These are phyloP conservation scores for Bovichtus variegatus DNA, from an alignment of 2,797 vertebrate species.

Conservation along the genomic window DNA sequence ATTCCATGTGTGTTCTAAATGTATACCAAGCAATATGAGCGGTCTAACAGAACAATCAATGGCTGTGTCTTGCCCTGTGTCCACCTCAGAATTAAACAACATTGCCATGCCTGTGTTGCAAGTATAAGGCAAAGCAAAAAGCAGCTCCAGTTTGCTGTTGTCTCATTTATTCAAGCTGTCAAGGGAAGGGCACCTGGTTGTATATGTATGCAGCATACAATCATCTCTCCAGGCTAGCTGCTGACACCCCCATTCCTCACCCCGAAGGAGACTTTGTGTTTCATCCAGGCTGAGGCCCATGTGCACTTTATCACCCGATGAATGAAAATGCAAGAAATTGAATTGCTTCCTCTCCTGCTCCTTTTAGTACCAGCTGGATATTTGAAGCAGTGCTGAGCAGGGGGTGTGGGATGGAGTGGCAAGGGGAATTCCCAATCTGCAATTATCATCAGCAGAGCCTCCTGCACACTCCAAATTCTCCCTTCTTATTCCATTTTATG, in stretches of 20 bases:
- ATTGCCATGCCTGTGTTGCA: constrained; percentile 64
- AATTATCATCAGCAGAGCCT: constrained; percentile 64
- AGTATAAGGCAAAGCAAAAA: constrained; percentile 68
- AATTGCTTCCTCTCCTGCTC: neutral
- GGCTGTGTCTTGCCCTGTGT: constrained; percentile 55
- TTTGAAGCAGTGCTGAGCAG: neutral
- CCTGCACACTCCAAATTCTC: constrained; percentile 26
- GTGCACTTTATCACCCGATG: constrained; percentile 13
- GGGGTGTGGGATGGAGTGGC: neutral
- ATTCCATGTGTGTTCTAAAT: constrained; percentile 68
- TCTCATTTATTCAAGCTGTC: constrained; percentile 45
- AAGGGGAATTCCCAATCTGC: constrained; percentile 55
- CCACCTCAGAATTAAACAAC: constrained; percentile 54
- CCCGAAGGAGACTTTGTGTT: constrained; percentile 9
- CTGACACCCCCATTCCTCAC: constrained; percentile 25
- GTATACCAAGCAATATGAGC: constrained; percentile 77
- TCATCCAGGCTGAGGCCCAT: constrained; percentile 6
- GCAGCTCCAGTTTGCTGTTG: constrained; percentile 19
- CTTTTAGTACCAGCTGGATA: neutral
- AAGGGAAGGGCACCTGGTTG: constrained; percentile 1
- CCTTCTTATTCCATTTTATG: constrained; percentile 68
- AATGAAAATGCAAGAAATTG: constrained; percentile 26
- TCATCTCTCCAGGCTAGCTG: constrained; percentile 1
- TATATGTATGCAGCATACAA: constrained; percentile 13
- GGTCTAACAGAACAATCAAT: constrained; percentile 52